Conservation (phyloP, 2,888 invertebrate genomes). For the Heliconius aoede region DNA sequence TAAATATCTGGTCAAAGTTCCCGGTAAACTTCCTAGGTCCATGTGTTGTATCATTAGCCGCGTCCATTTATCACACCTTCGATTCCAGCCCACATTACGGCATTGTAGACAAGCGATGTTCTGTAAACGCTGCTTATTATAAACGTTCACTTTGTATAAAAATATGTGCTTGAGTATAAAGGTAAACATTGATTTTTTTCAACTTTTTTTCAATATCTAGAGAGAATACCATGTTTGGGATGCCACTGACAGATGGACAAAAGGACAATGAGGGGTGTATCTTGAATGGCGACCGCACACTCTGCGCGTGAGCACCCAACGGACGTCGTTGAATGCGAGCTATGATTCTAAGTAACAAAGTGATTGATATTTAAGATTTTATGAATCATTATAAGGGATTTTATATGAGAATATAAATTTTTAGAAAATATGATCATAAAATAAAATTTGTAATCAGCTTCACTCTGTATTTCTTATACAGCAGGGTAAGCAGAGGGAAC, state of each 20-base stretch:
- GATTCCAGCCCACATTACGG: conserved; percentile 73
- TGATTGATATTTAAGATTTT: conserved; percentile 17
- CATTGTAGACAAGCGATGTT: conserved; percentile 81
- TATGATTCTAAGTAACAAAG: conserved; percentile 1
- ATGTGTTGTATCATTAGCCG: conserved; percentile 36
- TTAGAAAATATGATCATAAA: too few species aligned
- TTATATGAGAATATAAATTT: not conserved
- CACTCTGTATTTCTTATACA: too few species aligned
- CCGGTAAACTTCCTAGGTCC: conserved; percentile 38
- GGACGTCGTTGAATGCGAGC: conserved; percentile 44
- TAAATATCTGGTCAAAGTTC: not conserved
- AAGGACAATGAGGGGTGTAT: conserved; percentile 72
- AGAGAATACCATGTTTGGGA: conserved; percentile 81
- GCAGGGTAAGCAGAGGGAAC: too few species aligned
- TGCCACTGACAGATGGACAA: conserved; percentile 76
- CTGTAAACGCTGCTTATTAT: conserved; percentile 81
- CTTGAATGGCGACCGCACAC: conserved; percentile 82
- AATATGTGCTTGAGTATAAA: conserved; percentile 81
- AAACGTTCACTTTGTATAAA: conserved; percentile 80
- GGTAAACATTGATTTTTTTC: conserved; percentile 76
- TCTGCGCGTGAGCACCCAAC: conserved; percentile 62
- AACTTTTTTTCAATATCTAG: conserved; percentile 58
- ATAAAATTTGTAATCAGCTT: too few species aligned
- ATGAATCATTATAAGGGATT: not conserved
- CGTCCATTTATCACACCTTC: conserved; percentile 76